phyloP scores from a whole-genome alignment of 2,888 invertebrate genomes.

The Aromia moschata region DNA sequence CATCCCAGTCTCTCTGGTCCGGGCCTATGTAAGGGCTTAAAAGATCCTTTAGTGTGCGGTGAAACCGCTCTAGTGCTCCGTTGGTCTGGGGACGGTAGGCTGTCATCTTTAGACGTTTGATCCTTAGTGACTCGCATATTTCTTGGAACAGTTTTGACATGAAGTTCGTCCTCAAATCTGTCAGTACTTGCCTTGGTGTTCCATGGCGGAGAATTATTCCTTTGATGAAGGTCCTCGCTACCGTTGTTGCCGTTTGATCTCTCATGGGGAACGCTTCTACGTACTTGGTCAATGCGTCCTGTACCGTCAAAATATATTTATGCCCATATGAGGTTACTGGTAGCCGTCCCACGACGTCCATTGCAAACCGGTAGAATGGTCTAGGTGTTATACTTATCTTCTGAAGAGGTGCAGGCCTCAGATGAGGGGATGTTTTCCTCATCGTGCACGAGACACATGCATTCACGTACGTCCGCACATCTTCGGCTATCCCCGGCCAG shows the following conservation, averaged over 20 bases:
- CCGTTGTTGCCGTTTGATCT: constrained; percentile 43
- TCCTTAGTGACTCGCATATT: constrained; percentile 9
- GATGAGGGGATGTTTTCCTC: constrained; percentile 40
- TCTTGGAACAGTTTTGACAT: constrained; percentile 35
- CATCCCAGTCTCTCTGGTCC: constrained; percentile 48
- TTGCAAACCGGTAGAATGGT: constrained; percentile 42
- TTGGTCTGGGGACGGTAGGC: constrained; percentile 19
- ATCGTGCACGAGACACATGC: constrained; percentile 43
- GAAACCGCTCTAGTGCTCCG: constrained; percentile 32
- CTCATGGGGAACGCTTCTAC: constrained; percentile 47
- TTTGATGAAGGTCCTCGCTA: constrained; percentile 43
- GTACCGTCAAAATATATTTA: constrained; percentile 46
- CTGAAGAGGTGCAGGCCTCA: constrained; percentile 38
- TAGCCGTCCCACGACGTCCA: constrained; percentile 50
- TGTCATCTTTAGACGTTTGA: constrained; percentile 15
- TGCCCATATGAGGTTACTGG: constrained; percentile 37
- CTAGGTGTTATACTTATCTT: constrained; percentile 28
- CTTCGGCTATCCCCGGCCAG: constrained; percentile 43
- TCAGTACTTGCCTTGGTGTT: constrained; percentile 45
- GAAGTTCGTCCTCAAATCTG: constrained; percentile 48
- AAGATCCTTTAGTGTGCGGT: constrained; percentile 42
- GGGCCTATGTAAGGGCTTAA: constrained; percentile 44
- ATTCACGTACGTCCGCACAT: constrained; percentile 40
- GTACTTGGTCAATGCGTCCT: constrained; percentile 45
- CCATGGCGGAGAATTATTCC: constrained; percentile 47